A percentile compares a stretch with the other conserved stretches of the same genome.
Evolutionary conservation across 1,140 invertebrate genomes (phyloP).

Genomic region (Drosophila ercepeae): DNA sequence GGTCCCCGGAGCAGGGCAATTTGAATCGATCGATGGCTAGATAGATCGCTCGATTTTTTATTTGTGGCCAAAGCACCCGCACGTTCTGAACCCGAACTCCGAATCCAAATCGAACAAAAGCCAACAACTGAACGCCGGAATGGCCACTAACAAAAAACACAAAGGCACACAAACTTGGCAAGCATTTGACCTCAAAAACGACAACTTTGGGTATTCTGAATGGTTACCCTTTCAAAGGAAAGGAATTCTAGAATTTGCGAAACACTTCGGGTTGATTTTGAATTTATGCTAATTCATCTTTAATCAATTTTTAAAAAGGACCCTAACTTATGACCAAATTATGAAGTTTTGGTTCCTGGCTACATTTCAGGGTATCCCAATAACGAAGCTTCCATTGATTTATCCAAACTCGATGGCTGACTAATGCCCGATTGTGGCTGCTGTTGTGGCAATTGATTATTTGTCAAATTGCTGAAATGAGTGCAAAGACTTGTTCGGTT

Average conservation of each 20-base stretch:
- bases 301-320: no score
- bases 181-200: slow-evolving; percentile 53
- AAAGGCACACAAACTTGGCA: slow-evolving; percentile 40
- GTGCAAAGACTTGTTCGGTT: slow-evolving; percentile 79
- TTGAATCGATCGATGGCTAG: slow-evolving; percentile 49
- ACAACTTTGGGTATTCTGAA: slow-evolving; percentile 23
- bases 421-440: slow-evolving; percentile 63
- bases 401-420: slow-evolving; percentile 56
- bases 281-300: no score
- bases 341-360: no score
- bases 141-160: slow-evolving; percentile 16
- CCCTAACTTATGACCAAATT: no score
- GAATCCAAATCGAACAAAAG: slow-evolving; percentile 39
- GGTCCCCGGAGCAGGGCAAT: slow-evolving; percentile 13
- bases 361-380: not conserved
- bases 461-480: slow-evolving; percentile 82
- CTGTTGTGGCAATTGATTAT: slow-evolving; percentile 74
- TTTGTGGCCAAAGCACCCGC: slow-evolving; percentile 53
- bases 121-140: slow-evolving; percentile 15
- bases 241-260: not conserved
- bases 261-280: not conserved
- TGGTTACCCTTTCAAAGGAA: slow-evolving; percentile 12
- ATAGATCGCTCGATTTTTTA: slow-evolving; percentile 55
- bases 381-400: slow-evolving; percentile 4
- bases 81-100: slow-evolving; percentile 70